phyloP scores from a whole-genome alignment of 2,113 vertebrate species.

The Gorsachius goisagi region DNA sequence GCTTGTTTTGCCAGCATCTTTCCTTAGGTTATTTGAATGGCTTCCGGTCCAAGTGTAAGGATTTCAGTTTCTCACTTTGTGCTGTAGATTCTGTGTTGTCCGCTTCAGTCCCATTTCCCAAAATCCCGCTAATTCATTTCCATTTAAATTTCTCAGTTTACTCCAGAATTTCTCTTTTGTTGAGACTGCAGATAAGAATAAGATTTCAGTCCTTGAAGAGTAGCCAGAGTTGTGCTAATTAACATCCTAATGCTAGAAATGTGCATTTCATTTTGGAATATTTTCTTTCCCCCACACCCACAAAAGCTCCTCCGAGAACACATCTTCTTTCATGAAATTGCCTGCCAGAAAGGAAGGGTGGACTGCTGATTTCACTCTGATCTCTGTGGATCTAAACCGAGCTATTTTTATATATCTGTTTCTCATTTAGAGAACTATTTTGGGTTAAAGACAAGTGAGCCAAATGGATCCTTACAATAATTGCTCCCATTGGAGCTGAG shows the following conservation, averaged over 20 bases:
- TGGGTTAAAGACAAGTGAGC: not conserved
- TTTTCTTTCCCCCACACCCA: not conserved
- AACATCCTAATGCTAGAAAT: not conserved
- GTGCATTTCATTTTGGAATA: not conserved
- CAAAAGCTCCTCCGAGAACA: not conserved
- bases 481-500: not conserved
- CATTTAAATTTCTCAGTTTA: not conserved
- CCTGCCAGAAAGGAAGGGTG: slow-evolving; percentile 4
- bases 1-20: not conserved
- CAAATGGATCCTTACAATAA: not conserved
- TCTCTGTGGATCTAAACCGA: not conserved
- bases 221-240: not conserved
- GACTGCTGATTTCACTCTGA: not conserved
- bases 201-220: not conserved
- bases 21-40: not conserved
- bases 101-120: not conserved
- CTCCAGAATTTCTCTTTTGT: not conserved
- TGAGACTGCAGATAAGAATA: not conserved
- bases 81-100: not conserved
- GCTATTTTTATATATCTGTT: not conserved
- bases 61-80: not conserved
- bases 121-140: not conserved
- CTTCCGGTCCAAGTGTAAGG: not conserved
- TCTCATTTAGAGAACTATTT: not conserved
- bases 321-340: not conserved